These are phyloP conservation scores for Coptodon bakossiorum DNA, from an alignment of 2,113 vertebrate genomes.

Conservation along the genomic window DNA sequence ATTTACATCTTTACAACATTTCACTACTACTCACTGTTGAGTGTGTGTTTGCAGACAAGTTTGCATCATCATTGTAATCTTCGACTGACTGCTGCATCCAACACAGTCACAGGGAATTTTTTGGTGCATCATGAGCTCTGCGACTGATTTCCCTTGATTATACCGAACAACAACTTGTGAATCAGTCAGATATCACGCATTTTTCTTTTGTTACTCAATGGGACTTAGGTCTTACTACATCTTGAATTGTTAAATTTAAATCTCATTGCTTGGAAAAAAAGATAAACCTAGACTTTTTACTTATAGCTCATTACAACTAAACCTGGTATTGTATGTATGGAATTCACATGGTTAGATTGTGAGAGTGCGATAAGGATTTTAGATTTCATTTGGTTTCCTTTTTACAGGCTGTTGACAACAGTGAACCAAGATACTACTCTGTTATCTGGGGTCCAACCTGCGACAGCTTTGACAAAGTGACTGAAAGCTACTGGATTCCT, in stretches of 20 bases:
- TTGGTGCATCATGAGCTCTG: neutral
- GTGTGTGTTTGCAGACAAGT: neutral
- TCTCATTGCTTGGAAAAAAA: neutral
- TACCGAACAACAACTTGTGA: neutral
- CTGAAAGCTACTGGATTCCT: neutral
- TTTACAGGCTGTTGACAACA: neutral
- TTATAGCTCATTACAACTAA: neutral
- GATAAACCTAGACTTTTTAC: neutral
- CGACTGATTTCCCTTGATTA: neutral
- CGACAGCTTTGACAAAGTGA: rapidly evolving
- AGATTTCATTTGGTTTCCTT: neutral
- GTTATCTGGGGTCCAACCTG: neutral
- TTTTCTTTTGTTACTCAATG: neutral
- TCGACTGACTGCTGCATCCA: neutral
- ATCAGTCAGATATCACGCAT: neutral
- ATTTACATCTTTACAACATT: neutral
- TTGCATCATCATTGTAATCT: neutral
- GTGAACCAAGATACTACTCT: neutral
- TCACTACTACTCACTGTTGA: neutral
- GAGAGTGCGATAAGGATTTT: neutral
- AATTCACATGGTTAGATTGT: neutral
- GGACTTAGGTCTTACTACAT: neutral
- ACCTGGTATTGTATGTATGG: neutral
- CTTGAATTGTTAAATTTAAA: neutral
- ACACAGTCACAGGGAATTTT: neutral